Base-by-base conservation (phyloP, 2,797 vertebrate genomes). In the Thripadectes ignobilis region DNA sequence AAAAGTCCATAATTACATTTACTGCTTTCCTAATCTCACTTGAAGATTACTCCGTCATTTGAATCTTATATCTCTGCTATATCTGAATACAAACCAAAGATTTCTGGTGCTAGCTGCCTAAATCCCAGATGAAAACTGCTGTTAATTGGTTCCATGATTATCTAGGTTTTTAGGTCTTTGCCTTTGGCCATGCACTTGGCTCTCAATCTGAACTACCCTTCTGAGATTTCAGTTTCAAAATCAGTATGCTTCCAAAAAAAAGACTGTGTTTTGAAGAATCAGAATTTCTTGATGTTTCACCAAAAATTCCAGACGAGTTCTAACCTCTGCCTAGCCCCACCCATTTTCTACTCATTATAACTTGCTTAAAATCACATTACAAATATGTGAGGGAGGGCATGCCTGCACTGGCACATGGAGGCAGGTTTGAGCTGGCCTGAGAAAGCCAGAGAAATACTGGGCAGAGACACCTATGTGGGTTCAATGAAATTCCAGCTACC, bases 261-360 rank as follows among this genome's bases (percentile, higher is more conserved):
- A 65, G 27, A 3, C 36, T 67, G 14, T 85, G n/a, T 87, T 85
- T 71, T 83, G 43, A 89, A 92, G 57, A 87, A 67, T 57, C 39
- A 49, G 34, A 74, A 92, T 77, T 94, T 92, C 67, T 69, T 87
- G 26, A 38, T 39, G 34, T 83, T 92, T 93, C 76, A 95, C 32
- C 17, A 85, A 38, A 89, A 95, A 54, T 89, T 89, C 72, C 87
- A 77, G 89, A 29, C 94, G 94, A 93, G 91, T 93, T 85, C 63
- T 89, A 94, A 96, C 89, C 19, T 91, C 91, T 80, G 82, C 29
- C 14, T 24, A 80, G 49, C 45, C 75, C 65, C 61, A 82, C 86
- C 81, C 54, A 52, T 80, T 93, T 87, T 92, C 38, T 87, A 26
- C 67, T 71, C 30, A 74, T 92, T 71, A 27, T 68, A 83, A 66